Conservation (phyloP, 1,140 invertebrate species). For the Brachystomella parvula region DNA sequence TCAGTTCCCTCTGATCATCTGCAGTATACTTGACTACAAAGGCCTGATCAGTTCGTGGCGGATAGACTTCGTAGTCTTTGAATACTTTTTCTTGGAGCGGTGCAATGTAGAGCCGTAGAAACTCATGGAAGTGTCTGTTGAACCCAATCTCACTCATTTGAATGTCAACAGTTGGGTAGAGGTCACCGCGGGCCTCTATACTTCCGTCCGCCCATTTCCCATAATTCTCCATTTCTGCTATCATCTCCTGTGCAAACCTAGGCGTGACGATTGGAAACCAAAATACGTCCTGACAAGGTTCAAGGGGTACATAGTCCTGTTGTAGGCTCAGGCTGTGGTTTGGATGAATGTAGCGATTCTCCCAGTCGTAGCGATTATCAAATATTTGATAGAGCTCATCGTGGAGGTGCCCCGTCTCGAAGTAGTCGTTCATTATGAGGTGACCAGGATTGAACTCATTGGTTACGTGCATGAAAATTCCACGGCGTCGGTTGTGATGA, state of each 20-base stretch:
- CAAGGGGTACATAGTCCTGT: constrained; percentile 49
- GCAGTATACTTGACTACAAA: constrained; percentile 91
- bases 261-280: constrained; percentile 87
- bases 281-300: constrained; percentile 91
- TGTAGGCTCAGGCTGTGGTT: constrained; percentile 69
- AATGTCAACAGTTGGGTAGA: constrained; percentile 81
- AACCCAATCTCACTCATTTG: constrained; percentile 95
- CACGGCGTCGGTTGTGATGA: constrained; percentile 50
- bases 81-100: constrained; percentile 60
- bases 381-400: constrained; percentile 88
- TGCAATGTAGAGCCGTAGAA: constrained; percentile 66
- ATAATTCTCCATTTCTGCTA: constrained; percentile 81
- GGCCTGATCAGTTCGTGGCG: constrained; percentile 54
- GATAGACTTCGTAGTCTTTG: constrained; percentile 52
- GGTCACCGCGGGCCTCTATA: constrained; percentile 57
- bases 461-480: constrained; percentile 81
- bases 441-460: constrained; percentile 82
- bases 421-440: constrained; percentile 73
- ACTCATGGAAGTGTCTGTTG: constrained; percentile 80
- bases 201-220: constrained; percentile 89
- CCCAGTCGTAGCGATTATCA: constrained; percentile 86
- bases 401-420: constrained; percentile 60
- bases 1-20: constrained; percentile 83
- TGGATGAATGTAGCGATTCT: constrained; percentile 67
- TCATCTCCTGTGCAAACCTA: constrained; percentile 74